These are phyloP conservation scores for Monodelphis domestica DNA, from an alignment of 2,797 vertebrate species.

Conservation along the genomic window DNA sequence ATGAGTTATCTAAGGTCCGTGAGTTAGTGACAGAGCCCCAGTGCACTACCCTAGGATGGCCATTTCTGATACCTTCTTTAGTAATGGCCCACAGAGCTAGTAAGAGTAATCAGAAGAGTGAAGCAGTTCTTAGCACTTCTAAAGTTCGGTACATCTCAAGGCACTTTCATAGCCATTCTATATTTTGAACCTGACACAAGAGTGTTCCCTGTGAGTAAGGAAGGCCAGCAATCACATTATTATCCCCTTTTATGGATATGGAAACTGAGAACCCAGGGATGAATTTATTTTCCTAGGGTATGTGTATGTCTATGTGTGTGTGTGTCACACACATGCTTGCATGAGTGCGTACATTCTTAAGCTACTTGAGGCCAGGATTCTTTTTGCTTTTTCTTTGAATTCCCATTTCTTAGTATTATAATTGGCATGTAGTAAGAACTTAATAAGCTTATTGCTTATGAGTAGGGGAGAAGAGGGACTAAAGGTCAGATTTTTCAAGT, in stretches of 20 bases:
- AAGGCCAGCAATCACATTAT: neutral
- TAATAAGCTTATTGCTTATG: neutral
- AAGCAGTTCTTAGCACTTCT: neutral
- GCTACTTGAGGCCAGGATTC: neutral
- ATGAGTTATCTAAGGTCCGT: neutral
- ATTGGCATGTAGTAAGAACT: neutral
- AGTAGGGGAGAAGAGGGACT: neutral
- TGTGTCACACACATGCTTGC: neutral
- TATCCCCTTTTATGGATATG: neutral
- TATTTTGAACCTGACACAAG: neutral
- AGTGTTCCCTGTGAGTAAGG: neutral
- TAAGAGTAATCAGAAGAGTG: neutral
- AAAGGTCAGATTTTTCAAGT: neutral
- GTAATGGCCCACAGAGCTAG: neutral
- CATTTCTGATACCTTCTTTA: neutral
- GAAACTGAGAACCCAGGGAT: neutral
- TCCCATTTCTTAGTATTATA: neutral
- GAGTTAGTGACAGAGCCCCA: neutral
- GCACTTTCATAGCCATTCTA: neutral
- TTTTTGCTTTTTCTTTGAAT: neutral
- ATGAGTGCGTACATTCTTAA: neutral
- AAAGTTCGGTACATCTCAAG: neutral
- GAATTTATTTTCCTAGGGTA: neutral
- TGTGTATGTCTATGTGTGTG: neutral
- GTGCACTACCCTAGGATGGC: neutral